These are phyloP conservation scores for Clamator glandarius DNA, from an alignment of 2,797 vertebrate genomes.

Conservation along the genomic window DNA sequence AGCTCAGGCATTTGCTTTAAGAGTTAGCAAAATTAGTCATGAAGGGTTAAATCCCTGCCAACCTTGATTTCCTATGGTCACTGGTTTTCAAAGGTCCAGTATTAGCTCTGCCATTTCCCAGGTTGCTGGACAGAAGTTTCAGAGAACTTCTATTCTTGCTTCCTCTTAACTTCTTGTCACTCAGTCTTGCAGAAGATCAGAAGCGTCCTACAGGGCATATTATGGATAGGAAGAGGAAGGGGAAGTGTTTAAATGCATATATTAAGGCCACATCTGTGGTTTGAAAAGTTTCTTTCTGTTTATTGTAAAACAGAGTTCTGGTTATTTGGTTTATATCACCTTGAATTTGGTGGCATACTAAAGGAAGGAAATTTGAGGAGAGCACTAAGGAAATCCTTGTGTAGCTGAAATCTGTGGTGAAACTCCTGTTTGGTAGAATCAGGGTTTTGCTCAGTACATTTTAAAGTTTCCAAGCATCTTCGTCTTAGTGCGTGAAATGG, in stretches of 20 bases:
- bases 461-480: slow-evolving; percentile 52
- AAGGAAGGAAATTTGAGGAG: slow-evolving; percentile 67
- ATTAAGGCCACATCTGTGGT: not conserved
- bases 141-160: slow-evolving; percentile 47
- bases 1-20: slow-evolving; percentile 58
- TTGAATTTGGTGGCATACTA: slow-evolving; percentile 68
- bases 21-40: slow-evolving; percentile 71
- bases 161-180: slow-evolving; percentile 43
- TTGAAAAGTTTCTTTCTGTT: slow-evolving; percentile 57
- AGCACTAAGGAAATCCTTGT: not conserved
- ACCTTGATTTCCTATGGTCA: slow-evolving; percentile 82
- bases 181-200: slow-evolving; percentile 51
- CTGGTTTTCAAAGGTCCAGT: slow-evolving; percentile 78
- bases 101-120: slow-evolving; percentile 74
- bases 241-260: not conserved
- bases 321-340: slow-evolving; percentile 62
- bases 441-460: slow-evolving; percentile 33
- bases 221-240: not conserved
- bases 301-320: slow-evolving; percentile 70
- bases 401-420: not conserved
- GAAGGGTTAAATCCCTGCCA: slow-evolving; percentile 83
- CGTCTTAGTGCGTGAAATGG: not conserved
- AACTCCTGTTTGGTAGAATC: not conserved
- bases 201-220: not conserved
- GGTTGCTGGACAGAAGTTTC: slow-evolving; percentile 69